Evolutionary conservation across 2,888 invertebrate species (phyloP).

Genomic region (Cheilosia soror): DNA sequence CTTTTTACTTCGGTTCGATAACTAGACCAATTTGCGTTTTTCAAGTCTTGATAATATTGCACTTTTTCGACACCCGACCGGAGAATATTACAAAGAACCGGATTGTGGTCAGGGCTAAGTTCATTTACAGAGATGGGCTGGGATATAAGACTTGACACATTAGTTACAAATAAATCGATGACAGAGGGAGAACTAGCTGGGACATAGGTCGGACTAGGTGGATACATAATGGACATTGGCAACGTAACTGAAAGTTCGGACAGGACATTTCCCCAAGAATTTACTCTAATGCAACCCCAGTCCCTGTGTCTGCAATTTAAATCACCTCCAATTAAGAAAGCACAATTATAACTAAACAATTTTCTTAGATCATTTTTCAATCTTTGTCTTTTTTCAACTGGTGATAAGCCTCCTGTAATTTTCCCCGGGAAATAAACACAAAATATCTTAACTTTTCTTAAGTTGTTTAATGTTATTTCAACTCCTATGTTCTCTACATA

Average conservation of each 20-base stretch:
- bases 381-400: background rate
- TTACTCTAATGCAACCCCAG: slow-evolving; percentile 7
- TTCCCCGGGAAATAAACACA: background rate
- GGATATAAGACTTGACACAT: slow-evolving; percentile 12
- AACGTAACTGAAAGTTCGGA: background rate
- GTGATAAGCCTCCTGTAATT: no score
- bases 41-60: background rate
- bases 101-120: no score
- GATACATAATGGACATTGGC: slow-evolving; percentile 3
- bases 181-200: slow-evolving; percentile 31
- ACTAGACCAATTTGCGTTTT: slow-evolving; percentile 29
- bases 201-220: slow-evolving; percentile 21
- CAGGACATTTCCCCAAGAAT: slow-evolving; percentile 20
- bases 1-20: no score
- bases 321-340: slow-evolving; percentile 18
- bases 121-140: background rate
- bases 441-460: no score
- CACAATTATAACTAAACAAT: slow-evolving; percentile 7
- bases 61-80: background rate
- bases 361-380: slow-evolving; percentile 18
- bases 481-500: no score
- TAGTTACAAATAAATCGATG: slow-evolving; percentile 32
- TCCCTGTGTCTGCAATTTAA: slow-evolving; percentile 29
- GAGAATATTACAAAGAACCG: background rate
- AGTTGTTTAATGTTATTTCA: no score